Base-by-base conservation (phyloP, 2,113 vertebrate species). In the Campylomormyrus tamandua region DNA sequence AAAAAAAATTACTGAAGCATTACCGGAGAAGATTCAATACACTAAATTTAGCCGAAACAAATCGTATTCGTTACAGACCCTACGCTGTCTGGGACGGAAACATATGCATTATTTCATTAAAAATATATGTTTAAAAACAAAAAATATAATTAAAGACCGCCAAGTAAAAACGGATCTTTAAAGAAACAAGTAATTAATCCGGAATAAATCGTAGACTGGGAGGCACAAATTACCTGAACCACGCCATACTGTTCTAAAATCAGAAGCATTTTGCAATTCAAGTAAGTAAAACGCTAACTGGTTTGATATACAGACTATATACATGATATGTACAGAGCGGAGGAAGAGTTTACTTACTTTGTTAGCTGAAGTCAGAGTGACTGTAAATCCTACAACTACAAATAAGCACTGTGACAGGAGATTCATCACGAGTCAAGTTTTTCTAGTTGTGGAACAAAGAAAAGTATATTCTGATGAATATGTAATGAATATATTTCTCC, bases 361-460 rank as follows among this genome's bases (percentile, higher is more conserved):
- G 91, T 92, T 93, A 91, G 97, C 96, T 93, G 97, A 95, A 94
- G 97, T 96, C 96, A 95, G 90, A 92, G 90, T 90, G 91, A 95
- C 94, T 90, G 95, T 91, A 91, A 96, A 93, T 95, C 96, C 62
- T 70, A 70, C 97, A 93, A 95, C 95, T 93, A 95, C 89, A 62
- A 96, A 92, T 52, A 97, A 88, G 93, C 96, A 96, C 62, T 97
- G 95, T 95, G 97, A 96, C 94, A 96, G 96, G 93, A 95, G 94
- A 93, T 96, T 96, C 98, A 98, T 98, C 96, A 93, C 97, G 95
- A 94, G 95, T 95, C 94, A 92, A 91, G 89, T 92, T 89, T 92
- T 92, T 91, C 93, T 87, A 92, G 90, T 66, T 89, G 87, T 56
- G 90, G 84, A 58, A 87, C 89, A 89, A 92, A 89, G 88, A 91